Conservation (phyloP, 2,797 vertebrate species). For the Coreius guichenoti region DNA sequence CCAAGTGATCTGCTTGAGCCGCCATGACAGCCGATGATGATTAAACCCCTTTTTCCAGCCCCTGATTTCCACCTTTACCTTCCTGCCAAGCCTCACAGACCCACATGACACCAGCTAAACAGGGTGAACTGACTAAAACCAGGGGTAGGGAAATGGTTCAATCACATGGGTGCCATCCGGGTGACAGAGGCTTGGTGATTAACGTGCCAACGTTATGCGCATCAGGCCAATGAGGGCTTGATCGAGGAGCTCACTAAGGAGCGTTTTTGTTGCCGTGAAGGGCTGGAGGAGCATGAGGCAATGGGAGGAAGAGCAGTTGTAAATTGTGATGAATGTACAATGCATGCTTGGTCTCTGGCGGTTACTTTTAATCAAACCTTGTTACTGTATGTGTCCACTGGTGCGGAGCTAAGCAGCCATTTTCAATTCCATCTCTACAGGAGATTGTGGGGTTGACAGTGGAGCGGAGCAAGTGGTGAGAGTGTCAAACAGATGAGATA, state of each 20-base stretch:
- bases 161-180: slow-evolving; percentile 10
- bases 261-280: not conserved
- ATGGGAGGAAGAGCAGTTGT: slow-evolving; percentile 15
- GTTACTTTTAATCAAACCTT: slow-evolving; percentile 44
- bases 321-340: slow-evolving; percentile 44
- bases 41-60: slow-evolving; percentile 9
- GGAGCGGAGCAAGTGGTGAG: not conserved
- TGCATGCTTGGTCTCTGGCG: slow-evolving; percentile 26
- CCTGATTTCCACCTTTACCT: not conserved
- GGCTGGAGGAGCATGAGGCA: not conserved
- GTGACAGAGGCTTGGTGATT: slow-evolving; percentile 24
- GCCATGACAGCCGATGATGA: slow-evolving; percentile 5
- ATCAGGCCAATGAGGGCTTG: slow-evolving; percentile 4
- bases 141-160: slow-evolving; percentile 29
- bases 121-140: not conserved
- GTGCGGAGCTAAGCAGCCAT: not conserved
- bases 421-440: not conserved
- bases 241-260: slow-evolving; percentile 6
- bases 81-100: not conserved
- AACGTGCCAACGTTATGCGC: slow-evolving; percentile 11
- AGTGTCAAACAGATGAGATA: not conserved
- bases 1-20: not conserved
- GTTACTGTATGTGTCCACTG: slow-evolving; percentile 26
- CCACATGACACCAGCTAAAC: slow-evolving; percentile 2
- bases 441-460: slow-evolving; percentile 14